Evolutionary conservation across 1,140 invertebrate species (phyloP), one percentile per base, ranked within the genome.

Genomic region (Platyscapa corneri): DNA sequence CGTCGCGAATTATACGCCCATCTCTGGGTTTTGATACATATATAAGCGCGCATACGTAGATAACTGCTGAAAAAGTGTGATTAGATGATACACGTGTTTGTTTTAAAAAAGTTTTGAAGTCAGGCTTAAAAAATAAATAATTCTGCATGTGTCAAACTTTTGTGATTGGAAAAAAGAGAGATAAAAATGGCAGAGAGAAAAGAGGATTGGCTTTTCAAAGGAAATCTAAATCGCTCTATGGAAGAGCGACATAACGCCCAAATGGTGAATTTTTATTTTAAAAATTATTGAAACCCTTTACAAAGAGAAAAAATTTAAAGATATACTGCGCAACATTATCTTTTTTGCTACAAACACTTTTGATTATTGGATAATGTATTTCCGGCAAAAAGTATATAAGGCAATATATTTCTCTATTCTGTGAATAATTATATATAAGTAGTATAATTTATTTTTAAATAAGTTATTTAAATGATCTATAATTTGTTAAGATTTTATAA

Each of bases 1-100:
- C 23, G 53, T 60, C 37, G 3, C 81, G 12, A 60, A 56, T 42
- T 42, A 39, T 60, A 82, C 70, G 37, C 81, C 70, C 67, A 60
- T 70, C 30, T 20, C 37, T 18, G 14, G 20, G 23, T 30, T 18
- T 8, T n/a, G 32, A 23, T 79, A 76, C 32, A 53, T 23, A 20
- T 34, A 56, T 32, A 60, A 6, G 16, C 30, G 30, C n/a, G 32
- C 6, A 42, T 37, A 75, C 39, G 2, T 77, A 23, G 75, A 53
- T 77, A 56, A 46, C 49, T 14, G 27, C 18, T 23, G 49, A 46
- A 77, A 77, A 23, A 56, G 30, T 30, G 49, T n/a, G 49, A 77
- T 56, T 77, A 49, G 32, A 8, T 49, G 72, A 46, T 30, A 46
- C 8, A 18, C 8, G 10, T 2, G 18, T 32, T 34, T 75, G 32